Conservation (phyloP, 2,888 invertebrate genomes). For the Euplexia lucipara region DNA sequence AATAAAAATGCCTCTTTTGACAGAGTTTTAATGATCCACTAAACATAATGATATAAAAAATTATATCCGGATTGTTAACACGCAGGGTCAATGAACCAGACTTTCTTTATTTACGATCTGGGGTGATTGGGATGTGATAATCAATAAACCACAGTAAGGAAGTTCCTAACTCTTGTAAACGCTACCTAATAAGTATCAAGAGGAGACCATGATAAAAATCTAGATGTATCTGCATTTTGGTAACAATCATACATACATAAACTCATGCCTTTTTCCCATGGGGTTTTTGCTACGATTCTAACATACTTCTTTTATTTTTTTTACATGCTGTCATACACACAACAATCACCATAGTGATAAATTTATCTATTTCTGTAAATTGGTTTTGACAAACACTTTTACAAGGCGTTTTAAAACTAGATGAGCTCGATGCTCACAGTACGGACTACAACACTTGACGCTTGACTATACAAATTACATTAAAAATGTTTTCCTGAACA, state of each 20-base stretch:
- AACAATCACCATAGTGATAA: too few species aligned
- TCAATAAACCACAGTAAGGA: background rate
- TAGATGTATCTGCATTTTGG: background rate
- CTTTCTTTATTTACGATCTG: conserved; percentile 11
- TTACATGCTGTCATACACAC: too few species aligned
- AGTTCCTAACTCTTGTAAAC: background rate
- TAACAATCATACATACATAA: too few species aligned
- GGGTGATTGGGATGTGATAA: background rate
- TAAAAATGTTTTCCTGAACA: background rate
- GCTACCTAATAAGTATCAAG: background rate
- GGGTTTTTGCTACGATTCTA: too few species aligned
- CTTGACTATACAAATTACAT: background rate
- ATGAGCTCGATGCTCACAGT: too few species aligned
- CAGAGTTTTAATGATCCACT: conserved; percentile 83
- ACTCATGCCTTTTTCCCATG: too few species aligned
- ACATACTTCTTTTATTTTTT: too few species aligned
- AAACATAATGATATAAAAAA: conserved; percentile 75
- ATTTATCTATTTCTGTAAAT: too few species aligned
- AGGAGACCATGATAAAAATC: too few species aligned
- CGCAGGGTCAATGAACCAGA: conserved; percentile 52
- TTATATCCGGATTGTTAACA: conserved; percentile 73
- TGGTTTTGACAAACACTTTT: too few species aligned
- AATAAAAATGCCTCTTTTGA: conserved; percentile 75
- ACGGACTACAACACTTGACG: too few species aligned
- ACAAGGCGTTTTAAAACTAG: too few species aligned